Percentiles rank a stretch among this genome's conserved stretches.
Conservation (phyloP, 1,140 invertebrate genomes). For the Drosophila sulfurigaster region DNA sequence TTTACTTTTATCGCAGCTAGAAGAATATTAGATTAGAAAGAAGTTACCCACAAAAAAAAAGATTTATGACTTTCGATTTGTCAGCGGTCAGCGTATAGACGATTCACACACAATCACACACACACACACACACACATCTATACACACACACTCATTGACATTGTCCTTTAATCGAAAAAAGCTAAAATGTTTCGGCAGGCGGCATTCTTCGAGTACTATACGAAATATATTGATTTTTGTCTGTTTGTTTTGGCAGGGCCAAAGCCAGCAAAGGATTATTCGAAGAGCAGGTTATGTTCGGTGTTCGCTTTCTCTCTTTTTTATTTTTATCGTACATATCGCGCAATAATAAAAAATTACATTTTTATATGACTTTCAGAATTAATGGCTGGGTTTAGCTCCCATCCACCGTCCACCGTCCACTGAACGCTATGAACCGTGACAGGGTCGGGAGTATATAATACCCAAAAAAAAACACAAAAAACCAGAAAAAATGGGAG, state of each 20-base stretch:
- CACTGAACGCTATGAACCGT: slow-evolving; percentile 37
- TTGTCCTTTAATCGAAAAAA: slow-evolving; percentile 28
- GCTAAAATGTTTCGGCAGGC: slow-evolving; percentile 17
- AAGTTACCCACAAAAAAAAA: not conserved
- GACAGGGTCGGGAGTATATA: slow-evolving; percentile 18
- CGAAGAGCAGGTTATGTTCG: slow-evolving; percentile 18
- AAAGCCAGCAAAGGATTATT: slow-evolving; percentile 22
- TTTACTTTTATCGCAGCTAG: not conserved
- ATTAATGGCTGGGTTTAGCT: slow-evolving; percentile 54
- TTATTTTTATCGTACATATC: slow-evolving; percentile 27
- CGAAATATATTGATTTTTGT: slow-evolving; percentile 79
- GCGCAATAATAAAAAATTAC: slow-evolving; percentile 52
- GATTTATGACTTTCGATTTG: slow-evolving; percentile 48
- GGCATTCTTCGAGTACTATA: slow-evolving; percentile 32
- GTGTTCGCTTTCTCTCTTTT: not conserved
- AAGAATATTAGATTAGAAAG: slow-evolving; percentile 2
- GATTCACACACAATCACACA: not conserved
- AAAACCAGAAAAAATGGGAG: slow-evolving; percentile 2
- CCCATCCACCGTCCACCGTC: not conserved
- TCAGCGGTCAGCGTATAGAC: slow-evolving; percentile 12
- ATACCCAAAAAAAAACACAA: slow-evolving; percentile 9
- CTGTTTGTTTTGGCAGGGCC: slow-evolving; percentile 74
- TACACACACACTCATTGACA: not conserved
- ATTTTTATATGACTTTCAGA: slow-evolving; percentile 59
- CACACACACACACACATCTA: too few relatives aligned